Percentiles rank a stretch among this genome's conserved stretches.
Evolutionary conservation across 2,113 vertebrate species (phyloP).

Genomic region (Todiramphus saurophagus): DNA sequence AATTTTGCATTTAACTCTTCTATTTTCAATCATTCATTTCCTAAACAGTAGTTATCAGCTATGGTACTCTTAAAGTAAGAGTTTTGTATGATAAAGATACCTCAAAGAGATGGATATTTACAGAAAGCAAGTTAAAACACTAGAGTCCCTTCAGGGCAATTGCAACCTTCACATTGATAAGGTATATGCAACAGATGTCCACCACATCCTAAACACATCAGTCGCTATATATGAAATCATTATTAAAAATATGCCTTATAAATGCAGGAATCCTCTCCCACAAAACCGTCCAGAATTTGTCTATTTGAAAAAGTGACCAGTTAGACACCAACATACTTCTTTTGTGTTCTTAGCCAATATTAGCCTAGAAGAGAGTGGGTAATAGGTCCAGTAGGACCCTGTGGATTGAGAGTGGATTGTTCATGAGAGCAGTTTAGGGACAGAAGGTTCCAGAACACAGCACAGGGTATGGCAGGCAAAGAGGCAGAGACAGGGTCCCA

Average conservation of each 20-base stretch:
- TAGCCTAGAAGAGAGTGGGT: neutral
- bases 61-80: neutral
- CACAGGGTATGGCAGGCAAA: neutral
- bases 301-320: neutral
- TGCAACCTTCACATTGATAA: neutral
- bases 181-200: neutral
- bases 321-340: neutral
- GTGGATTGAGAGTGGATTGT: neutral
- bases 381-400: neutral
- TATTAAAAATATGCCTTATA: neutral
- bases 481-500: neutral
- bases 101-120: neutral
- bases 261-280: neutral
- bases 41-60: neutral
- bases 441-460: neutral
- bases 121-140: neutral
- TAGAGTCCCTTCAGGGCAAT: rapidly evolving
- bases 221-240: neutral
- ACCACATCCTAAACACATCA: neutral
- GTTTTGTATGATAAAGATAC: neutral
- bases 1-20: neutral
- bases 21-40: neutral
- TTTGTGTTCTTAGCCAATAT: neutral
- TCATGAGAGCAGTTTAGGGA: neutral
- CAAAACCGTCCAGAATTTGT: neutral